Evolutionary conservation across 1,140 invertebrate species (phyloP).

Genomic region (Zaprionus taronus): DNA sequence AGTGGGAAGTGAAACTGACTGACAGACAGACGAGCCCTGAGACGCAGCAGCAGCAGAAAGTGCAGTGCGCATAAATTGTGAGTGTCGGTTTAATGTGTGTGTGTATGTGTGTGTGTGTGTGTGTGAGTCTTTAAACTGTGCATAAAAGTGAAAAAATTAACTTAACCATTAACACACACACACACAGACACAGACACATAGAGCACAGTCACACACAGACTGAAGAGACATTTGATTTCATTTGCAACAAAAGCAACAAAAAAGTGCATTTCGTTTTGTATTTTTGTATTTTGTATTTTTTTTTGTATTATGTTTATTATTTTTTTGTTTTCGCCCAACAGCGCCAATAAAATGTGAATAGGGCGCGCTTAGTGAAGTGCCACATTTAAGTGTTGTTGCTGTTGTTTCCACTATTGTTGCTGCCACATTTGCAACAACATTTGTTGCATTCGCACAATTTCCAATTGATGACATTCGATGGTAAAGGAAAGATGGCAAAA

Average conservation of each 20-base stretch:
- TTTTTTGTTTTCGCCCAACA: slow-evolving; percentile 14
- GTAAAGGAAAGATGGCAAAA: neutral
- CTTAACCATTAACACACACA: neutral
- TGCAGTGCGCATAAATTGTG: slow-evolving; percentile 2
- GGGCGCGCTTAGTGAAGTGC: slow-evolving; percentile 40
- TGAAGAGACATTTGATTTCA: neutral
- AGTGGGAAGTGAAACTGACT: slow-evolving; percentile 27
- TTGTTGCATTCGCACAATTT: slow-evolving; percentile 43
- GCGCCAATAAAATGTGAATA: slow-evolving; percentile 46
- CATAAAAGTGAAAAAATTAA: slow-evolving; percentile 2
- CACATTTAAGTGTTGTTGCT: slow-evolving; percentile 11
- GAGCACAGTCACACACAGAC: neutral
- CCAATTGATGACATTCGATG: slow-evolving; percentile 3
- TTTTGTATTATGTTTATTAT: slow-evolving; percentile 5
- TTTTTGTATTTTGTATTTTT: slow-evolving; percentile 10
- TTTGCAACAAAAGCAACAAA: slow-evolving; percentile 21
- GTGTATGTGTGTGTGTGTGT: slow-evolving; percentile 3
- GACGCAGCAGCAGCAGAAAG: neutral
- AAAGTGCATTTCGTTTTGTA: slow-evolving; percentile 23
- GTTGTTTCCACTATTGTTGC: slow-evolving; percentile 13
- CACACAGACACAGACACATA: neutral
- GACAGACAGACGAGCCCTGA: slow-evolving; percentile 18
- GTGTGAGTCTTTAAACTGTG: neutral
- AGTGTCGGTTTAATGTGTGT: neutral
- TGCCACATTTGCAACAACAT: slow-evolving; percentile 19